These are phyloP conservation scores for Thalassarche chlororhynchos DNA, from an alignment of 2,113 vertebrate genomes.

Conservation along the genomic window DNA sequence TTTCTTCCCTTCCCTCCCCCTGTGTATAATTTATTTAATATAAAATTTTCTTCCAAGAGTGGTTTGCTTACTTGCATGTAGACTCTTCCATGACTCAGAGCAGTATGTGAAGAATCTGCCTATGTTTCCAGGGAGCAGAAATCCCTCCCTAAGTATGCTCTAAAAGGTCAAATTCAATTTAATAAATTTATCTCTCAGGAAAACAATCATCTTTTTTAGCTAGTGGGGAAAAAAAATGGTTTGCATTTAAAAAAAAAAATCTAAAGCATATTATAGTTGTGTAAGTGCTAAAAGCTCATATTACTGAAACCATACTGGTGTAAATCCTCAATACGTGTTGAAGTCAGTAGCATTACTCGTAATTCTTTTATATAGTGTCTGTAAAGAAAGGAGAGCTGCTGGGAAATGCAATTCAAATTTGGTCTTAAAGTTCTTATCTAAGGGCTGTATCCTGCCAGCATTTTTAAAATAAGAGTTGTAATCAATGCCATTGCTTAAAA, in stretches of 20 bases:
- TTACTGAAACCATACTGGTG: background rate
- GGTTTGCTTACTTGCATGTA: background rate
- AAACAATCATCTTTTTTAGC: background rate
- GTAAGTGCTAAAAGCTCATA: background rate
- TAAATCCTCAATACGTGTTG: background rate
- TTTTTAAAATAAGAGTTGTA: conserved; percentile 16
- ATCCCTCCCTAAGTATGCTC: background rate
- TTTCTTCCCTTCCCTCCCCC: accelerated
- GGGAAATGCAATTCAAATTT: conserved; percentile 40
- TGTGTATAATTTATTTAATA: background rate
- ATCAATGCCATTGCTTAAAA: conserved; percentile 44
- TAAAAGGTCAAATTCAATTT: conserved; percentile 12
- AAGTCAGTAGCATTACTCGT: background rate
- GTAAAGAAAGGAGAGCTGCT: conserved; percentile 3
- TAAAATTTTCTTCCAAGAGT: background rate
- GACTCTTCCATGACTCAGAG: background rate
- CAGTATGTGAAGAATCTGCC: background rate
- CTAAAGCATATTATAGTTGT: background rate
- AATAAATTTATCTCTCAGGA: background rate
- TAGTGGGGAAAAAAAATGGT: background rate
- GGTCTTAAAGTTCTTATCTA: conserved; percentile 8
- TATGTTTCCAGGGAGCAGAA: conserved; percentile 14
- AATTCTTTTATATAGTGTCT: conserved; percentile 29
- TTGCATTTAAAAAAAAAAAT: background rate
- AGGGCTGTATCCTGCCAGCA: background rate